Evolutionary conservation across 2,113 vertebrate genomes (phyloP), one percentile per base, ranked within the genome.

Genomic region (Leptobrachium leishanense): DNA sequence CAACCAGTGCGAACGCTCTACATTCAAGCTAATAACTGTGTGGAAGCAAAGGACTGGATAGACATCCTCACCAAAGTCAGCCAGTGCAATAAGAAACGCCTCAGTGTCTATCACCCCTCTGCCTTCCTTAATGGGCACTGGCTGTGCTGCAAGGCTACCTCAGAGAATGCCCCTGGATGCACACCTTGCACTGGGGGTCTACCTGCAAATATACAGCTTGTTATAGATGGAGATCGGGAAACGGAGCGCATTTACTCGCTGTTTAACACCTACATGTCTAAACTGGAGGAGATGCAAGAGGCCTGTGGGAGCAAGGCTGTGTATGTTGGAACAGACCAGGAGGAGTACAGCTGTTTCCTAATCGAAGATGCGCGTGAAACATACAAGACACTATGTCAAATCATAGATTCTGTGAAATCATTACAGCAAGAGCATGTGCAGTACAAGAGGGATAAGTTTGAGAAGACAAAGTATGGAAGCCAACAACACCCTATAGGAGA

Each of bases 221-320:
- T 98, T 80, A 96, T 99, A 6, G 97, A 99, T 20, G 97, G 97
- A 83, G 98, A 99, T 87, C 88, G 98, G 80, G 98, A 99, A 87
- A 97, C 96, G 0, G 96, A 99, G 87, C 94, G 97, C 50, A 97
- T 99, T 88, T 99, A 96, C 82, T 98, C 96, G 2, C 93, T 99
- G 46, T 99, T 95, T 89, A 95, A 88, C 91, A 90, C 91, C 1
- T 96, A 99, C 87, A 95, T 96, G 95, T 88, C 88, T 88, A 97
- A 96, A 87, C 84, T 99, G 83, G 95, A 96, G 87, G 97, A 98
- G 85, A 99, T 99, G 97, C 96, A 99, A 93, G 98, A 98, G 95
- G 98, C 96, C 69, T 99, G 98, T 43, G 98, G 98, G 81, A 99
- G 98, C 82, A 97, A 94, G 85, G 97, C 96, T 0, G 98, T 99